Evolutionary conservation across 2,797 vertebrate genomes (phyloP), one percentile per base, ranked within the genome.

Genomic region (Kryptopterus vitreolus): DNA sequence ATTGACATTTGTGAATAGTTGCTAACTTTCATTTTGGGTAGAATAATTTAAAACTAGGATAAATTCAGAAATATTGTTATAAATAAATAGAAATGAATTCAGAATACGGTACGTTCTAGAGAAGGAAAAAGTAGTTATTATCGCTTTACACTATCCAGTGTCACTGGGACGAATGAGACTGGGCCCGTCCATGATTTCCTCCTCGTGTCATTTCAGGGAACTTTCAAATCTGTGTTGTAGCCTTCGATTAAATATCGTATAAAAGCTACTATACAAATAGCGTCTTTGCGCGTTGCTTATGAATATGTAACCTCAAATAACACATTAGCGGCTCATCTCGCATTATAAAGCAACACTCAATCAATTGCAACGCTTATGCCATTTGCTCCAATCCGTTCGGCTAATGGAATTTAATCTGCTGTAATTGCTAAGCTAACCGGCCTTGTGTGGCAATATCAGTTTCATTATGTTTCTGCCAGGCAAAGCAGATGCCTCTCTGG

Each of bases 401-500:
- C 70, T 66, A 57, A 73, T 68, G 33, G n/a, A 73, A 65, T 61
- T 35, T 77, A 78, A 72, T 73, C 12, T 78, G 50, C 22, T 73
- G 20, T 71, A 59, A 73, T 68, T 74, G 43, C 81, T 22, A 35
- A 31, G 50, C 53, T 73, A 74, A 63, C 38, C 31, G 8, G 8
- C 31, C 15, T 46, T 26, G 69, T 53, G 59, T 68, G 70, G 76
- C 46, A 38, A 59, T 71, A 74, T 78, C 50, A 52, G 76, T 73
- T 43, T 48, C 61, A 52, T 74, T 74, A 26, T 12, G n/a, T 26
- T 18, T 63, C 70, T 73, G 81, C 81, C 81, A 82, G 76, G 11
- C 52, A 57, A 78, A 74, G 48, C 81, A 78, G 76, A 82, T 74
- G 81, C 66, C 72, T 76, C 68, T 77, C 57, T 74, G 29, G 69